These are phyloP conservation scores for Amphiprion clarkii DNA, from an alignment of 2,797 vertebrate species.

Conservation along the genomic window DNA sequence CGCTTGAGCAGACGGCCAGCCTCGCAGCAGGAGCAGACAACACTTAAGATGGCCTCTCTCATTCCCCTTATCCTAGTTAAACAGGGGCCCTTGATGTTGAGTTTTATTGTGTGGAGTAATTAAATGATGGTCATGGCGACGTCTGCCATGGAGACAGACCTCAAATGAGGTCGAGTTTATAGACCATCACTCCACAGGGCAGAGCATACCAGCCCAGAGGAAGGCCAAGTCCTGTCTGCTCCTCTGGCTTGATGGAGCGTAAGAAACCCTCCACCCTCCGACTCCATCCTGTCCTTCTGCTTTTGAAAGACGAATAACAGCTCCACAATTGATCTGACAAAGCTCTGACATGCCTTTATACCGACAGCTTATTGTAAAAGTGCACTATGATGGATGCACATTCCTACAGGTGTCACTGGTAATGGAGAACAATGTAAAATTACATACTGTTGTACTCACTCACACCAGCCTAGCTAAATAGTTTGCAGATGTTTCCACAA, in stretches of 20 bases:
- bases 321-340: slow-evolving; percentile 30
- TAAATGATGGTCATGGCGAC: slow-evolving; percentile 64
- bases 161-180: slow-evolving; percentile 67
- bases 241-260: slow-evolving; percentile 40
- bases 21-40: slow-evolving; percentile 65
- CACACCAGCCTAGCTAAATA: neutral
- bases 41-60: slow-evolving; percentile 55
- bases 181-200: slow-evolving; percentile 57
- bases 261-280: slow-evolving; percentile 29
- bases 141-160: slow-evolving; percentile 67
- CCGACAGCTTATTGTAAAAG: neutral
- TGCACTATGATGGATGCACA: neutral
- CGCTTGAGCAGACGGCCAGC: slow-evolving; percentile 54
- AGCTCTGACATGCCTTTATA: slow-evolving; percentile 19
- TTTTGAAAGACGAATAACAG: slow-evolving; percentile 37
- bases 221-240: slow-evolving; percentile 47
- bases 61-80: slow-evolving; percentile 50
- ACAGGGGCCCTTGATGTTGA: slow-evolving; percentile 69
- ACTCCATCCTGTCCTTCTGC: slow-evolving; percentile 15
- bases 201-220: slow-evolving; percentile 45
- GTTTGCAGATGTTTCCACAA: neutral
- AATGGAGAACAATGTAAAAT: slow-evolving; percentile 18
- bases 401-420: slow-evolving; percentile 16
- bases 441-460: neutral
- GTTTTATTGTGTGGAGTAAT: slow-evolving; percentile 79